Base-by-base conservation (phyloP, 2,113 vertebrate genomes). In the Erythrocercus mccallii region DNA sequence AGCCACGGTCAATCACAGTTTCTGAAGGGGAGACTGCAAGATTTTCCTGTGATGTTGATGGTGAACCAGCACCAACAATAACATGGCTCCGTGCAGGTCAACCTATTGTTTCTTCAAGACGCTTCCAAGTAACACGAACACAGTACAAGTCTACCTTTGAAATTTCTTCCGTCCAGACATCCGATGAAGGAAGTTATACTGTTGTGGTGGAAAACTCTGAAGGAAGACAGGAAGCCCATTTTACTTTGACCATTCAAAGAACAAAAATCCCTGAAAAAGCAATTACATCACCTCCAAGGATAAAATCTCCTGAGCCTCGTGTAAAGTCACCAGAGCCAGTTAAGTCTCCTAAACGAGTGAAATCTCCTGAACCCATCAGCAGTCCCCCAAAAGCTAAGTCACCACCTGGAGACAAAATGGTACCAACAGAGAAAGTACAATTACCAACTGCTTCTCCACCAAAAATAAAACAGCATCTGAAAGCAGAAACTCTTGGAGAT, bases 21-120 rank as follows among this genome's bases (percentile, higher is more conserved):
- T 97, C 98, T 24, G 99, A 99, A 97, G 99, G 99, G 33, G 98
- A 98, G n/a, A 94, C 95, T 10, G 99, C 98, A 44, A 98, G 98
- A 92, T 99, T 99, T 97, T 98, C 98, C 50, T 99, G 99, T 68
- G 99, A 99, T 4, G 98, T 98, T n/a, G 99, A 99, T 80, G 99
- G 99, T 24, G 99, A 99, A 37, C 99, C 99, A n/a, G 96, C 97
- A 78, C 99, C 99, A 62, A 97, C 94, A 70, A 97, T 99, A 79
- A 98, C 97, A n/a, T 99, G 99, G 99, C 69, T 98, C 79, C 98
- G 47, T 28, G 98, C 98, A 82, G 98, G 98, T 91, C 95, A 97
- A 87, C 74, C 84, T 28, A 91, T 99, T 74, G 95, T 97, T 66
- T 97, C 99, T 57, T 98, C 99, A 9, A 92, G 97, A 44, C 99